Conservation (phyloP, 1,140 invertebrate genomes). For the Penaeus japonicus region DNA sequence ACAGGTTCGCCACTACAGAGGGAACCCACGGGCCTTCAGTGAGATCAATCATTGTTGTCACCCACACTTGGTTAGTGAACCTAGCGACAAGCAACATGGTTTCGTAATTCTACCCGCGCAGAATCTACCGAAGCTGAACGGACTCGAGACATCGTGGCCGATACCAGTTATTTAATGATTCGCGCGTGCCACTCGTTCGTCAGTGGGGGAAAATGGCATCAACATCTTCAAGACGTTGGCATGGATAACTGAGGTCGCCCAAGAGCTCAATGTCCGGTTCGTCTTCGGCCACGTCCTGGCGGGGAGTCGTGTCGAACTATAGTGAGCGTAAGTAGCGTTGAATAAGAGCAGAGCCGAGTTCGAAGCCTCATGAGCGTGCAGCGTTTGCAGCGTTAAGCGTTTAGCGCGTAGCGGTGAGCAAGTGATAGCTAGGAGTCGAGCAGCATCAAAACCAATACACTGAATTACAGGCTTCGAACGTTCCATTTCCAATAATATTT, state of each 20-base stretch:
- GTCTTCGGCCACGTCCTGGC: background rate
- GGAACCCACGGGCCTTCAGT: background rate
- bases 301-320: slow-evolving; percentile 29
- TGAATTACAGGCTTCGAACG: slow-evolving; percentile 39
- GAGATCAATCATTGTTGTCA: slow-evolving; percentile 36
- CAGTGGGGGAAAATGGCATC: too few species aligned
- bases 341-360: slow-evolving; percentile 31
- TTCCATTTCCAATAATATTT: background rate
- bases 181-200: too few species aligned
- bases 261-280: background rate
- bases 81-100: slow-evolving; percentile 40
- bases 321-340: slow-evolving; percentile 10
- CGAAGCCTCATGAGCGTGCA: slow-evolving; percentile 36
- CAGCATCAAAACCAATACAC: background rate
- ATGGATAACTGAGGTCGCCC: background rate
- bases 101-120: background rate
- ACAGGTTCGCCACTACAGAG: background rate
- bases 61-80: slow-evolving; percentile 57
- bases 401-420: slow-evolving; percentile 12
- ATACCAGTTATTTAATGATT: too few species aligned
- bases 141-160: too few species aligned
- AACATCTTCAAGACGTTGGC: too few species aligned
- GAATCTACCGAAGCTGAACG: background rate
- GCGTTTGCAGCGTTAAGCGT: slow-evolving; percentile 14
- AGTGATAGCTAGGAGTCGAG: background rate